A percentile compares a stretch with the other conserved stretches of the same genome.
These are phyloP conservation scores for Acanthiza pusilla DNA, from an alignment of 2,797 vertebrate genomes.

Conservation along the genomic window DNA sequence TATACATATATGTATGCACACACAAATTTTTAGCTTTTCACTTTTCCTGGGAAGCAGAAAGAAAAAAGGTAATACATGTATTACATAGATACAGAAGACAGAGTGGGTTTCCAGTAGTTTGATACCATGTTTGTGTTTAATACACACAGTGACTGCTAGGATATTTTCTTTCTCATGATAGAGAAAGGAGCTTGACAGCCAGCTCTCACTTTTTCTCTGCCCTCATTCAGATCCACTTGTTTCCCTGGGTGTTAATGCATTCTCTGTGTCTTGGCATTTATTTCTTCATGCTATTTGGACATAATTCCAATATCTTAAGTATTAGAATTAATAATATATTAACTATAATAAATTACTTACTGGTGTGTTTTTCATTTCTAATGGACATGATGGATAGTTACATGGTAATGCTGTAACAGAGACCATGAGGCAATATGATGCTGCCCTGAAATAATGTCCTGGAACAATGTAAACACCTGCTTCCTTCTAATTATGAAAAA, in stretches of 20 bases:
- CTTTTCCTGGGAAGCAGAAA: background rate
- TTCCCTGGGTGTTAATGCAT: background rate
- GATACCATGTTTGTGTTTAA: background rate
- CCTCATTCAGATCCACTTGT: rapidly evolving
- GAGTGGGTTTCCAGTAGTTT: background rate
- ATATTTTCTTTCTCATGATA: background rate
- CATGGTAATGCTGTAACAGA: background rate
- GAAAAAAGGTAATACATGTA: background rate
- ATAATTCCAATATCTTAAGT: background rate
- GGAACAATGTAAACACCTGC: background rate
- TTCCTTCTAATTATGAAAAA: background rate
- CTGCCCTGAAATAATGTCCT: background rate
- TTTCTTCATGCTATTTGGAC: background rate
- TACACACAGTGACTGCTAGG: background rate
- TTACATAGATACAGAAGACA: background rate
- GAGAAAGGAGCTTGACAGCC: background rate
- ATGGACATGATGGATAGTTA: background rate
- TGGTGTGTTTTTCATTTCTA: background rate
- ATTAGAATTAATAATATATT: background rate
- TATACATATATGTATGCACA: background rate
- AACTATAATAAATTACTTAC: background rate
- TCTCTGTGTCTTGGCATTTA: background rate
- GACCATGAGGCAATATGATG: background rate
- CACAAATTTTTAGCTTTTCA: background rate
- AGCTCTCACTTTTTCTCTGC: background rate